These are phyloP conservation scores for Phortica okadai DNA, from an alignment of 2,888 invertebrate genomes.

Conservation along the genomic window DNA sequence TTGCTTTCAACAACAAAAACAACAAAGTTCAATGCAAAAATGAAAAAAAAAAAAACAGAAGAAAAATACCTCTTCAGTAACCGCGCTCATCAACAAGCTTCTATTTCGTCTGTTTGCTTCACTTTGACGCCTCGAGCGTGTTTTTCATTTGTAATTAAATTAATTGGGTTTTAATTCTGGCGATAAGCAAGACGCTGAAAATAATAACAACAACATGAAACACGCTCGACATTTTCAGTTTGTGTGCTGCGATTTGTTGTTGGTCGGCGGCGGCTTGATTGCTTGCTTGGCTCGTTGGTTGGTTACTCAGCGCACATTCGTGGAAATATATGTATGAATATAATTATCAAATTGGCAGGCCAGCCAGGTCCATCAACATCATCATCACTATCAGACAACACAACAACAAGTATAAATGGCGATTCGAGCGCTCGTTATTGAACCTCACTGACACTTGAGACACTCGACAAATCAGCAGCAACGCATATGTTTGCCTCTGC, in stretches of 20 bases:
- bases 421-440: slow-evolving; percentile 54
- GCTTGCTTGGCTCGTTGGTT: no score
- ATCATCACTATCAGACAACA: background rate
- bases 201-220: slow-evolving; percentile 41
- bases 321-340: background rate
- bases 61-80: slow-evolving; percentile 17
- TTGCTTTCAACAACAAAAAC: background rate
- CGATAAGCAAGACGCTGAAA: slow-evolving; percentile 50
- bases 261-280: no score
- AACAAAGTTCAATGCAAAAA: slow-evolving; percentile 34
- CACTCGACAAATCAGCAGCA: slow-evolving; percentile 64
- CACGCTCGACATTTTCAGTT: slow-evolving; percentile 5
- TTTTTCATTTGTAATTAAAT: slow-evolving; percentile 75
- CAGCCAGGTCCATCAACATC: background rate
- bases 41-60: slow-evolving; percentile 52
- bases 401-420: slow-evolving; percentile 3
- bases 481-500: background rate
- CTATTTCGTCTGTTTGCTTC: background rate
- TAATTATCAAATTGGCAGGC: slow-evolving; percentile 5
- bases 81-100: slow-evolving; percentile 8
- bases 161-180: slow-evolving; percentile 75
- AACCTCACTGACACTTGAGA: slow-evolving; percentile 66
- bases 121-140: slow-evolving; percentile 52
- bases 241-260: no score
- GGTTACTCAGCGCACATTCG: no score